Evolutionary conservation across 2,797 vertebrate species (phyloP), one percentile per base, ranked within the genome.

Genomic region (Trachops cirrhosus): DNA sequence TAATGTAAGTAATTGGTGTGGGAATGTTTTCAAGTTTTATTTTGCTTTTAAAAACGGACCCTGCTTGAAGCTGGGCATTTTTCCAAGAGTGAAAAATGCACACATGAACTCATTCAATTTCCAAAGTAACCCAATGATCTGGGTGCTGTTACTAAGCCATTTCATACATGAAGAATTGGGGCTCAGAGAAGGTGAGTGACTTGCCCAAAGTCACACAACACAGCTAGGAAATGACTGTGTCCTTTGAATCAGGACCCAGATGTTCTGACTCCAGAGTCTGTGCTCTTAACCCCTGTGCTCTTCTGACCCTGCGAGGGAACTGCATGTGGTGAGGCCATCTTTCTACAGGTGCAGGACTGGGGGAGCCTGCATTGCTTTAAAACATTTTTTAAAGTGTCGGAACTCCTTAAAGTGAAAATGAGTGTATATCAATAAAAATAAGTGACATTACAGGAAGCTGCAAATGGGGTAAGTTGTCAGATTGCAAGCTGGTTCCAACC

Each of bases 41-140:
- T 91, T 82, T 86, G 29, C 18, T 68, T 93, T 82, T 86, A n/a
- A 89, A 91, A 92, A 29, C 50, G 37, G 78, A 92, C 12, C 48
- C 41, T 86, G 21, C 2, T 62, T 50, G n/a, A 22, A 73, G 10
- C 6, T 52, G 78, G 37, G n/a, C 34, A 70, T 29, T 96, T 87
- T 92, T 74, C 57, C 34, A 74, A 92, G 68, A 57, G 18, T n/a
- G n/a, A n/a, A n/a, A n/a, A n/a, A n/a, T 9, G 41, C 1, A n/a
- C 67, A 39, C n/a, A 24, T 52, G 62, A 62, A 93, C 9, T 22
- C 39, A 86, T 37, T 80, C 71, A 77, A 3, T 68, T 59, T 90
- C 75, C 59, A 26, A 50, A 92, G 57, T 37, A 83, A 75, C 50
- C 39, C 34, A 32, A 54, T 59, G 37, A 67, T 54, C 37, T 46